These are phyloP conservation scores for Bambusicola thoracicus DNA, from an alignment of 2,113 vertebrate genomes.

Conservation along the genomic window DNA sequence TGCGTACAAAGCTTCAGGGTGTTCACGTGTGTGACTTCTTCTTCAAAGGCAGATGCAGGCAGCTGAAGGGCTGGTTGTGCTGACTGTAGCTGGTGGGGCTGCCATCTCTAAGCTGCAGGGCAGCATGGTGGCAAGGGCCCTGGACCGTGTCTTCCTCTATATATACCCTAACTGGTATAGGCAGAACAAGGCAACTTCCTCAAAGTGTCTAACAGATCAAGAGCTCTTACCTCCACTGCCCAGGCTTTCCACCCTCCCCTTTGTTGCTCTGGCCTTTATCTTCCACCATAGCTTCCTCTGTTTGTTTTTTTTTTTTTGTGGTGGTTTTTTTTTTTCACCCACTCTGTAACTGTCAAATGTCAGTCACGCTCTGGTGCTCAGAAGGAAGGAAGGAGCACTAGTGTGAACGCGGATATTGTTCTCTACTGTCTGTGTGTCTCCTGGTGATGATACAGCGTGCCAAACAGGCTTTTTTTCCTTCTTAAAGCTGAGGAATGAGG, in stretches of 20 bases:
- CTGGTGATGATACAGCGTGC: no score
- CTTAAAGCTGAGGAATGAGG: neutral
- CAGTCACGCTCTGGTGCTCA: accelerated
- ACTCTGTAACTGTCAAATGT: neutral
- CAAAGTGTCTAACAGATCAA: neutral
- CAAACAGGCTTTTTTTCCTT: accelerated
- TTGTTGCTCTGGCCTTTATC: neutral
- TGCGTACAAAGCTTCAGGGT: neutral
- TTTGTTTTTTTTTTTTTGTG: neutral
- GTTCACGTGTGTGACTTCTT: neutral
- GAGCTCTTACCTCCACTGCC: neutral
- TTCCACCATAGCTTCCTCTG: neutral
- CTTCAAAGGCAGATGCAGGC: neutral
- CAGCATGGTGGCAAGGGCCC: neutral
- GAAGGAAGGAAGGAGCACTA: neutral
- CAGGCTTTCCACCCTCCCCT: neutral
- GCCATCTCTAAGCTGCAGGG: neutral
- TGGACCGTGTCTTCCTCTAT: neutral
- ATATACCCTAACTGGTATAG: neutral
- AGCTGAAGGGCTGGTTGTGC: neutral
- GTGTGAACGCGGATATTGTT: neutral
- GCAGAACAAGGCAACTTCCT: neutral
- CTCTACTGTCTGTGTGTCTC: accelerated
- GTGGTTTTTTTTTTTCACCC: neutral
- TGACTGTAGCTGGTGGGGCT: neutral